Base-by-base conservation (phyloP, 2,797 vertebrate genomes). In the Anguilla pacifica region DNA sequence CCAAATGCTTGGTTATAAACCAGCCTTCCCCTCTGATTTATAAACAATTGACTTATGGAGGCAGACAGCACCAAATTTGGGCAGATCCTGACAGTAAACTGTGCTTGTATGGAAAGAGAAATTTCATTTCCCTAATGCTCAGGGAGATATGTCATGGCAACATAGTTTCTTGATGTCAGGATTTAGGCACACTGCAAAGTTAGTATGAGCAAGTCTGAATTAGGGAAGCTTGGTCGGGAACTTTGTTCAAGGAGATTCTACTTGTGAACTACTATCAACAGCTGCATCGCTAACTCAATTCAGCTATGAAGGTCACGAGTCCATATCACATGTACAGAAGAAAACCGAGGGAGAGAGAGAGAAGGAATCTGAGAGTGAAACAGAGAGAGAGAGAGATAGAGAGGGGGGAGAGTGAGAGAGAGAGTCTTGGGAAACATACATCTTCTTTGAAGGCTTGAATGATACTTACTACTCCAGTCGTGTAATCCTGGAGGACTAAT, bases 291-390 rank as follows among this genome's bases (percentile, higher is more conserved):
- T 94, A 96, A 95, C 91, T 94, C 89, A 94, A 93, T 96, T 95
- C 88, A 92, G 88, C 94, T 95, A 95, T 92, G 90, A 94, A 89
- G 90, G 90, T 94, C 95, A 96, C 93, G 92, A 94, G 94, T 86
- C 90, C 61, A 86, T 9, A 91, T 96, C 94, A 95, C 94, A 95
- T 95, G 96, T 88, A 91, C 87, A 57, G 11, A 19, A 92, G 89
- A 89, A 94, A 55, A 83, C 77, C 51, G 17, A 83, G 25, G 31
- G 31, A 89, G 72, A 86, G 85, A 85, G 46, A 91, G 43, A 31
- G 87, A 88, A 11, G 87, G 87, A 91, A 43, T 43, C 39, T 43
- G 67, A 46, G 61, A 64, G 61, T 0, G 61, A 43, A 43, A 43
- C 39, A 43, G 39, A 43, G 39, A 43, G 87, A 91, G 67, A 43